Conservation (phyloP, 2,888 invertebrate genomes). For the Chalcosyrphus nemorum region DNA sequence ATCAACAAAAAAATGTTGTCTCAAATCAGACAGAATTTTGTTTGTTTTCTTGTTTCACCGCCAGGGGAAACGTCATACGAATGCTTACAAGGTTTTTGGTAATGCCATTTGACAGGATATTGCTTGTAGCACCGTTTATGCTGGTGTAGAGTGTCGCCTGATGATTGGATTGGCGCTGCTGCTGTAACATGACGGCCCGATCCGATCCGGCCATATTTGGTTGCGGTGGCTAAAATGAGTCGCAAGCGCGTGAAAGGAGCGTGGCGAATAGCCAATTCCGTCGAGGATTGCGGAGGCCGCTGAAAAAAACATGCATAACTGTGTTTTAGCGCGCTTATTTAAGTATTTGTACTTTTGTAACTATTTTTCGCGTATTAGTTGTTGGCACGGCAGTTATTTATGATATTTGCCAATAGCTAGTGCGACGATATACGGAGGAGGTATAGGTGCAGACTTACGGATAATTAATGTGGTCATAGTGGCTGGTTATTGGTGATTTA, state of each 20-base stretch:
- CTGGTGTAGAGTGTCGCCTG: conserved; percentile 52
- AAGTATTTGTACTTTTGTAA: conserved; percentile 41
- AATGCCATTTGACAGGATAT: conserved; percentile 69
- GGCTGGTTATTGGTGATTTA: conserved; percentile 65
- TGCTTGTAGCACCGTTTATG: conserved; percentile 50
- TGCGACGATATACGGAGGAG: neutral
- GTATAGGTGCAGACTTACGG: conserved; percentile 15
- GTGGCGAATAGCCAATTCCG: conserved; percentile 39
- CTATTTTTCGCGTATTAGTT: conserved; percentile 46
- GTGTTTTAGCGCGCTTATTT: conserved; percentile 53
- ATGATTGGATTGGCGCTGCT: conserved; percentile 43
- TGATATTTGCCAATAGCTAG: conserved; percentile 37
- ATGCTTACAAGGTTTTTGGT: conserved; percentile 54
- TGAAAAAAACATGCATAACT: neutral
- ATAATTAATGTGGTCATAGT: conserved; percentile 50
- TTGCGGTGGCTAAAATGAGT: conserved; percentile 25
- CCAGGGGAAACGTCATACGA: conserved; percentile 42
- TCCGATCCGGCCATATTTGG: conserved; percentile 42
- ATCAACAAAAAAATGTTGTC: no score
- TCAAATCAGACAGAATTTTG: neutral
- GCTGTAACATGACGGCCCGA: conserved; percentile 35
- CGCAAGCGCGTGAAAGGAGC: conserved; percentile 51
- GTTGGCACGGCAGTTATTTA: conserved; percentile 65
- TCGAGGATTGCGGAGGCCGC: conserved; percentile 43
- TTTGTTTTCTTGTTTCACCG: neutral